A percentile compares a stretch with the other conserved stretches of the same genome.
Conservation (phyloP, 2,797 vertebrate species). For the Xiphorhynchus erythropygius region DNA sequence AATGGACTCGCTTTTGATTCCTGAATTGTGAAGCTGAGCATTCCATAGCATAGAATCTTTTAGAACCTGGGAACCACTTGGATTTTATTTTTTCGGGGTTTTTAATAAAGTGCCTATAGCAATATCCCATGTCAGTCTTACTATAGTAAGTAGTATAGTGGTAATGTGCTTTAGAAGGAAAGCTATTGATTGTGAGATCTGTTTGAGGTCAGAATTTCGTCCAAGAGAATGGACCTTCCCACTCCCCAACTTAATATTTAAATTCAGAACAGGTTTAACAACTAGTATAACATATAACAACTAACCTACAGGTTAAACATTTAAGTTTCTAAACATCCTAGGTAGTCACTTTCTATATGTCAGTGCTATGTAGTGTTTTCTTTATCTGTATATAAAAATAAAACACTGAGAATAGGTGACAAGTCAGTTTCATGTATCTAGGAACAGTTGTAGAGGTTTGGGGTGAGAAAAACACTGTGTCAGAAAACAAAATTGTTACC, state of each 20-base stretch:
- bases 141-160: not conserved
- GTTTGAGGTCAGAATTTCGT: not conserved
- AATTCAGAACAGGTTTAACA: not conserved
- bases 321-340: not conserved
- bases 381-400: not conserved
- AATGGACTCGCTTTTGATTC: not conserved
- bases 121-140: not conserved
- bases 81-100: not conserved
- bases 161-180: not conserved
- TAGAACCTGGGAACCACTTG: not conserved
- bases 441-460: not conserved
- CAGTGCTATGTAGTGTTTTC: not conserved
- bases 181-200: not conserved
- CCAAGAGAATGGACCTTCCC: not conserved
- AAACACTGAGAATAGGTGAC: fast-evolving
- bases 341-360: not conserved
- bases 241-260: not conserved
- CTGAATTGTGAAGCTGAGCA: not conserved
- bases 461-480: not conserved
- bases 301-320: not conserved
- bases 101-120: not conserved
- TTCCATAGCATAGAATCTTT: not conserved
- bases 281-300: not conserved
- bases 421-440: not conserved
- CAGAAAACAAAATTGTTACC: not conserved